Conservation (phyloP, 2,113 vertebrate genomes). For the Varanus komodoensis region DNA sequence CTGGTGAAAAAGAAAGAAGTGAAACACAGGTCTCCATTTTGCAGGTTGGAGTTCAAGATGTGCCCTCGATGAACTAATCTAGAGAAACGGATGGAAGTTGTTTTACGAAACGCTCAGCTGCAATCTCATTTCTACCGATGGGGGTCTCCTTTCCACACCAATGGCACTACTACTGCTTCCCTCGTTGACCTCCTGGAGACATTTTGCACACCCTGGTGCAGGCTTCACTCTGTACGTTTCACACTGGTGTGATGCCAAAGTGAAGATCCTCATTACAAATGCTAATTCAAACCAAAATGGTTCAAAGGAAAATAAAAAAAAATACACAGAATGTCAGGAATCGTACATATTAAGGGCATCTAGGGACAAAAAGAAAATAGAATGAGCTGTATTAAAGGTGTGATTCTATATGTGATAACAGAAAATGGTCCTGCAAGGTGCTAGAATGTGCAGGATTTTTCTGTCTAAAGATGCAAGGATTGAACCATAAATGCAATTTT, state of each 20-base stretch:
- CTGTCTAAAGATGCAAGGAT: no score
- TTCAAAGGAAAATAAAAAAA: neutral
- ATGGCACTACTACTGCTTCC: neutral
- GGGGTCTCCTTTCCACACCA: slow-evolving; percentile 52
- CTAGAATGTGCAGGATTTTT: no score
- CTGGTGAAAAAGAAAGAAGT: neutral
- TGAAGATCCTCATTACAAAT: neutral
- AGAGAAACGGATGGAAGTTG: no score
- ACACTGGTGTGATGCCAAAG: neutral
- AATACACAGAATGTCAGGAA: neutral
- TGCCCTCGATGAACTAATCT: neutral
- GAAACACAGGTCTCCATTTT: neutral
- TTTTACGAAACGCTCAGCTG: neutral
- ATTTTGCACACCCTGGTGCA: neutral
- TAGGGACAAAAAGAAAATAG: neutral
- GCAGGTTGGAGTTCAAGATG: neutral
- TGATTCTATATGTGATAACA: no score
- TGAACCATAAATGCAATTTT: neutral
- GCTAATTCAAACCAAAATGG: neutral
- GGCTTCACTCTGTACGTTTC: neutral
- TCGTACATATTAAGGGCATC: neutral
- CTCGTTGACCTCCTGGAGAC: neutral
- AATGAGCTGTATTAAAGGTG: neutral
- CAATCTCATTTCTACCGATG: slow-evolving; percentile 43
- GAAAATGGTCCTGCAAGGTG: no score